A percentile compares a stretch with the other conserved stretches of the same genome.
These are phyloP conservation scores for Heterotis niloticus DNA, from an alignment of 2,113 vertebrate species.

Conservation along the genomic window DNA sequence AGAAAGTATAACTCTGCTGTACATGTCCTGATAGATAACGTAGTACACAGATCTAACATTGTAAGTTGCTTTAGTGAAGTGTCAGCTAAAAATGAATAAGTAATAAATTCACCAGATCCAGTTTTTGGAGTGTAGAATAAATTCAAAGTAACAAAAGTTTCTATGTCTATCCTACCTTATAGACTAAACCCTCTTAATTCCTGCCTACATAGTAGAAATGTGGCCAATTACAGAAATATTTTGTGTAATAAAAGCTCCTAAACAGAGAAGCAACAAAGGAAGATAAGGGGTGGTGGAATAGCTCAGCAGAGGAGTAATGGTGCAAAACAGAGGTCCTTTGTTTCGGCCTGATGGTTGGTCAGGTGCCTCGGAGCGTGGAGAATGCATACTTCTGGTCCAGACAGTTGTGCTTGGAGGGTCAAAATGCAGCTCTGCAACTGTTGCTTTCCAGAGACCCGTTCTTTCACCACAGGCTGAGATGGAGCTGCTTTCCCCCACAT, in stretches of 20 bases:
- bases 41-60: no score
- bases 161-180: background rate
- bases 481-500: no score
- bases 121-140: no score
- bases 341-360: conserved; percentile 64
- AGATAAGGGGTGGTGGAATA: conserved; percentile 60
- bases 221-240: conserved; percentile 36
- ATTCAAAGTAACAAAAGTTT: background rate
- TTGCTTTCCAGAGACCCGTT: background rate
- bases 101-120: no score
- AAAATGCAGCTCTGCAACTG: conserved; percentile 36
- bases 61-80: no score
- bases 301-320: conserved; percentile 61
- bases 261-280: conserved; percentile 52
- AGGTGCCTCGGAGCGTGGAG: conserved; percentile 61
- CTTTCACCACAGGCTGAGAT: conserved; percentile 8
- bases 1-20: no score
- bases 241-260: conserved; percentile 34
- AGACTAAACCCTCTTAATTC: background rate
- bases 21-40: no score
- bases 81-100: no score
- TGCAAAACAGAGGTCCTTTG: conserved; percentile 73
- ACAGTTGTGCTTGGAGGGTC: conserved; percentile 42
- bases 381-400: conserved; percentile 60
- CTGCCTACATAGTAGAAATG: background rate